These are phyloP conservation scores for Parus major DNA, from an alignment of 2,113 vertebrate species.

Conservation along the genomic window DNA sequence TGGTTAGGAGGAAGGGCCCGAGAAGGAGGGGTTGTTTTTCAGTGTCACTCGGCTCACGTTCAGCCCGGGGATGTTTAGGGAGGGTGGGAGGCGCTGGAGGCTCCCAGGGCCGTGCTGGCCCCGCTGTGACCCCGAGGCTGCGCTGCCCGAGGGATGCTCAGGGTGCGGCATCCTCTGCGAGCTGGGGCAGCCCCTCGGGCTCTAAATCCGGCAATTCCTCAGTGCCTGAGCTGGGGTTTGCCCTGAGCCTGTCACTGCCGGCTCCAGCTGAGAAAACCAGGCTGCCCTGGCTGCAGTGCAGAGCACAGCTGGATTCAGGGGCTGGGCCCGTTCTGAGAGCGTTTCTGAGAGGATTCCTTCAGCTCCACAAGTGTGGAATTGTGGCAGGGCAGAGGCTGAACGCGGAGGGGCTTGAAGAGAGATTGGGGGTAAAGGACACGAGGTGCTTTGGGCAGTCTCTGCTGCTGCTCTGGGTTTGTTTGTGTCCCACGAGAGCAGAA, in stretches of 20 bases:
- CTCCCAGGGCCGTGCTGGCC: not conserved
- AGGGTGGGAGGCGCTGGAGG: not conserved
- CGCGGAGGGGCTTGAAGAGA: not conserved
- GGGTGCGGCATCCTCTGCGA: not conserved
- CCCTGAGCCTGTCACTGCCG: fast-evolving
- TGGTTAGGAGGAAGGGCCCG: not conserved
- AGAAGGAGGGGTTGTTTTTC: not conserved
- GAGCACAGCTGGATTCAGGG: not conserved
- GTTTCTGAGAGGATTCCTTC: no score
- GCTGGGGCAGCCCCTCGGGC: not conserved
- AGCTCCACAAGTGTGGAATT: not conserved
- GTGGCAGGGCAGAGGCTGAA: not conserved
- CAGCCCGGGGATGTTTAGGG: not conserved
- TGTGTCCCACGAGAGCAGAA: not conserved
- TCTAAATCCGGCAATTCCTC: not conserved
- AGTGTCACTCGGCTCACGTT: not conserved
- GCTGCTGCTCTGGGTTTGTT: not conserved
- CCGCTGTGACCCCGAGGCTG: not conserved
- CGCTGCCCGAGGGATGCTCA: fast-evolving
- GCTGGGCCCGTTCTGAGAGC: not conserved
- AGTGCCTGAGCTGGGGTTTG: fast-evolving
- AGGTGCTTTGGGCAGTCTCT: not conserved
- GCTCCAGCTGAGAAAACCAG: not conserved
- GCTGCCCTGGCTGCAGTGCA: not conserved
- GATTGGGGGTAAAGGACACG: not conserved